Base-by-base conservation (phyloP, 2,888 invertebrate genomes). In the Pyrgus malvae region DNA sequence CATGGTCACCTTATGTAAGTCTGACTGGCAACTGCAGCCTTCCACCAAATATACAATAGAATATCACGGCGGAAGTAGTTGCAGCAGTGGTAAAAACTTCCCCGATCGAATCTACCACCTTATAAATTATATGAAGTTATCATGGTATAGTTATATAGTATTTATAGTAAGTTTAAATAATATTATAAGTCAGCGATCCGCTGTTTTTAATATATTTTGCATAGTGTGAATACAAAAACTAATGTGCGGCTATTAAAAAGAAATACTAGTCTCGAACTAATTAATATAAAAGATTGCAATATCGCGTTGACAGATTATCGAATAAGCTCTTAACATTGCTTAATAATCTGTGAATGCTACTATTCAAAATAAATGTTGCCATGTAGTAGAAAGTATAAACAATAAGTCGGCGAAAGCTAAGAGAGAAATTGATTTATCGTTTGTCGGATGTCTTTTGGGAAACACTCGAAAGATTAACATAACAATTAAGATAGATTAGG, bases 341-440 rank as follows among this genome's bases (percentile, higher is more conserved):
- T 76, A 80, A 72, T 77, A 78, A 80, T 74, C 72, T 71, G 70
- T 76, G 73, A 78, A 79, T 78, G 78, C 76, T 81, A 80, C 78
- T 74, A 80, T 83, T 83, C 77, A 78, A 79, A 79, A 74, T 79
- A 82, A 66, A 80, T 80, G 71, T 70, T 70, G 66, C 62, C 63
- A 69, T 69, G 70, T 89, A n/a, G n/a, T n/a, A 89, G 89, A 90
- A 90, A 89, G 90, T 88, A 82, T 83, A 84, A 87, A 90, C 89
- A 90, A 89, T 89, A 86, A 83, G 71, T 71, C 71, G 72, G 88
- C 85, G 90, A 89, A 89, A 89, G 89, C 80, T 77, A 72, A 75
- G 69, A 70, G 89, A 78, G 90, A 89, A 89, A 89, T 89, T 90
- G 89, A 90, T 90, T 89, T 88, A 89, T 88, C 67, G 75, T 69